Base-by-base conservation (phyloP, 2,888 invertebrate species). In the Trichacis sp. region DNA sequence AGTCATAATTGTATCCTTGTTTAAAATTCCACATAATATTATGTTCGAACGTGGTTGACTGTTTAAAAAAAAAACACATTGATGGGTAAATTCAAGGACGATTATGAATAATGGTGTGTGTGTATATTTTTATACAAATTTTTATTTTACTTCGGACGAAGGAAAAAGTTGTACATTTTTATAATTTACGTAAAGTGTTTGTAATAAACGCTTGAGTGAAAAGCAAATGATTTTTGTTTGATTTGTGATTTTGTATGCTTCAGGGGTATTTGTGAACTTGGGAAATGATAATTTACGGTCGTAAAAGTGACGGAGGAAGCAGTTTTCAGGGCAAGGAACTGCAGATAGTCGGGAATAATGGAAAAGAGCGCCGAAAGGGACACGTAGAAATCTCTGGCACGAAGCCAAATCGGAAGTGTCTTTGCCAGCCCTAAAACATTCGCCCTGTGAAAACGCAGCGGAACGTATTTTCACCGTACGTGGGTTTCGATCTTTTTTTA, bases 111-210 rank as follows among this genome's bases (percentile, higher is more conserved):
- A 11, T 17, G 52, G 52, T 52, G 52, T 29, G 38, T 40, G n/a
- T 52, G 52, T 43, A 52, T 52, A 52, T 52, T 52, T 48, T 15
- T 20, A 45, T 19, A 45, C 45, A 45, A 45, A 45, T 42, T n/a
- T 15, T 42, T 42, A 49, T 36, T 36, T 36, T 36, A 12, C 5
- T 12, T 36, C 3, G 3, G 14, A 36, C 14, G 24, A n/a, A 36
- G 2, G n/a, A 36, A 36, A 6, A 36, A 36, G 36, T 36, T 36
- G 36, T 36, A 36, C 11, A 11, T 6, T 11, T 12, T 36, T 4
- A 36, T 36, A 12, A 36, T 36, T 11, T 36, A 36, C 14, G 14
- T 11, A 36, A 3, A 2, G 14, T 12, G 36, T 36, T 36, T 36
- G 3, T 11, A 36, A 36, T 36, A 36, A 36, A 36, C 14, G 11